These are phyloP conservation scores for Zapus hudsonius DNA, from an alignment of 2,113 vertebrate genomes.

Conservation along the genomic window DNA sequence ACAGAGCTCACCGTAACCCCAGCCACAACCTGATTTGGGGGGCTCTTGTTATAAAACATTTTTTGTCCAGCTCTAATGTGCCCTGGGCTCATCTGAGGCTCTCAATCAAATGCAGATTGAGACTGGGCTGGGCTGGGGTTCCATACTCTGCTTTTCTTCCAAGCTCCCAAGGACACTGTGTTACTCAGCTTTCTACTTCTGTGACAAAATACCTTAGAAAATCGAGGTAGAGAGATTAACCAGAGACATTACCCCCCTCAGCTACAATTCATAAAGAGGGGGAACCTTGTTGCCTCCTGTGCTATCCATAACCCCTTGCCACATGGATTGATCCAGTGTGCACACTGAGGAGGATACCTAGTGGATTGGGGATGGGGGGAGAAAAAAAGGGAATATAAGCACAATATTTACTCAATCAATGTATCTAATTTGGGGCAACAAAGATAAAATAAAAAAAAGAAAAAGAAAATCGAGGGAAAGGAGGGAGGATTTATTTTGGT, in stretches of 20 bases:
- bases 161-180: background rate
- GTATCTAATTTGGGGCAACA: too few relatives aligned
- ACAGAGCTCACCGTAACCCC: background rate
- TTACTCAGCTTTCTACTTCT: background rate
- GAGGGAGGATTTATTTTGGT: background rate
- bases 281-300: too few relatives aligned
- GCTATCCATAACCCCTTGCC: too few relatives aligned
- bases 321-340: too few relatives aligned
- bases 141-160: background rate
- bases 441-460: too few relatives aligned
- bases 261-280: too few relatives aligned
- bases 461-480: background rate
- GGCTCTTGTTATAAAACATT: background rate
- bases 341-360: too few relatives aligned
- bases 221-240: too few relatives aligned
- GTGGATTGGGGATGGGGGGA: too few relatives aligned
- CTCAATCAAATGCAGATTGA: background rate
- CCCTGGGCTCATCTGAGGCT: background rate
- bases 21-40: background rate
- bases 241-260: too few relatives aligned
- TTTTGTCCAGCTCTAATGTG: background rate
- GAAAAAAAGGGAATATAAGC: too few relatives aligned
- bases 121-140: background rate
- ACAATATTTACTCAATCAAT: too few relatives aligned
- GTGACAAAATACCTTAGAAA: background rate